Evolutionary conservation across 1,140 invertebrate genomes (phyloP), one percentile per base, ranked within the genome.

Genomic region (Calliphora vicina): DNA sequence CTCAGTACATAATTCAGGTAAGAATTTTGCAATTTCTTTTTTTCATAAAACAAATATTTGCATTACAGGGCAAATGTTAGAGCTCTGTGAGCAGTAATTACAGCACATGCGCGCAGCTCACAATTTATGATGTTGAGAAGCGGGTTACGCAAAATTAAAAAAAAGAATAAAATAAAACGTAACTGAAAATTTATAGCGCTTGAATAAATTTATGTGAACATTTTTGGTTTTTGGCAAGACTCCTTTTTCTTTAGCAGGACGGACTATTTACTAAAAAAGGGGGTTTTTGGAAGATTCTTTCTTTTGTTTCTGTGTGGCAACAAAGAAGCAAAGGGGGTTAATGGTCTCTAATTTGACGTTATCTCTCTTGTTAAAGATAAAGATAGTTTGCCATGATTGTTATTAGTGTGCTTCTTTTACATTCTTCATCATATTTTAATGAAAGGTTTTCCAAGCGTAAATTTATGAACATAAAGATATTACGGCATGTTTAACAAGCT

Each of bases 341-440:
- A 78, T 78, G 74, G 74, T 20, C 74, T 78, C 35, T 78, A 78
- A 78, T 78, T 78, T 78, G 74, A 78, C 74, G 74, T 78, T 78
- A 43, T 78, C 35, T 45, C 17, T 27, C 26, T 72, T 72, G 72
- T 76, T 23, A 67, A 67, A 57, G n/a, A 67, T 67, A 67, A 20
- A 20, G n/a, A 45, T 78, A 43, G 74, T 43, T 78, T 76, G 5
- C 50, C 50, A 57, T n/a, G 13, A 35, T 50, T 50, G 15, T 17
- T 50, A 17, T 50, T 50, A 35, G 35, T 35, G 1, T 35, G 6
- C 10, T 35, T 57, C 0, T 17, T 57, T 13, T 57, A 17, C 1
- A n/a, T 17, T 17, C n/a, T 17, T 57, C n/a, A n/a, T 17, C 23
- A 23, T 23, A 12, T 67, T 23, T 25, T 6, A 67, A 67, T 67